phyloP scores from a whole-genome alignment of 2,113 vertebrate species.

The Lophius piscatorius region DNA sequence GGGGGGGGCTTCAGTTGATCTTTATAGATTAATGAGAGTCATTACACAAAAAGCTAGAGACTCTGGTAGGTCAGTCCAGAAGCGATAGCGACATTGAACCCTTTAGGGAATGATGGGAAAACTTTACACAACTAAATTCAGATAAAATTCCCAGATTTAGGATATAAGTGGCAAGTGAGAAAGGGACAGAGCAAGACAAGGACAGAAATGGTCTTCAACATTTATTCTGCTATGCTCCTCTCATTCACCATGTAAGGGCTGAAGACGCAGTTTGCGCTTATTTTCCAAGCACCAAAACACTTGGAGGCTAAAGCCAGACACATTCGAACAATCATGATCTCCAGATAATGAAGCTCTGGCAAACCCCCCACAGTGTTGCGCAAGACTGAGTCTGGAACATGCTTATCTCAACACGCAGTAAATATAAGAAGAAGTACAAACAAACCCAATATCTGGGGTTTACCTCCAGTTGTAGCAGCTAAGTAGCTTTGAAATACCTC shows the following conservation, averaged over 20 bases:
- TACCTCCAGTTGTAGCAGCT: constrained; percentile 28
- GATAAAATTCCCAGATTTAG: constrained; percentile 52
- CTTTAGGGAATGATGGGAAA: constrained; percentile 76
- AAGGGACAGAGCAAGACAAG: not conserved
- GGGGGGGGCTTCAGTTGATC: constrained; percentile 63
- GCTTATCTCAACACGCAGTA: constrained; percentile 26
- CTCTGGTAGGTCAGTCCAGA: constrained; percentile 49
- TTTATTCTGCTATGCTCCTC: constrained; percentile 16
- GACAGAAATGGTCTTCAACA: constrained; percentile 3
- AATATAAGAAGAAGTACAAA: constrained; percentile 44
- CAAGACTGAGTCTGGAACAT: constrained; percentile 13
- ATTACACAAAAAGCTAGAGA: constrained; percentile 67
- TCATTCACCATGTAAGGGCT: constrained; percentile 16
- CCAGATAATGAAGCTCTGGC: not conserved
- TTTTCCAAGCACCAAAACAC: constrained; percentile 19
- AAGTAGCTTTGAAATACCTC: constrained; percentile 31
- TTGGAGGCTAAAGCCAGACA: not conserved
- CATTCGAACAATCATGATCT: not conserved
- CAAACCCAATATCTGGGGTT: constrained; percentile 37
- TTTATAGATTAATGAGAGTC: constrained; percentile 77
- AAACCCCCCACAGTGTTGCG: constrained; percentile 4
- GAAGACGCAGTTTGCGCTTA: constrained; percentile 8
- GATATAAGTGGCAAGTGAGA: constrained; percentile 16
- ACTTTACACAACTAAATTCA: constrained; percentile 59
- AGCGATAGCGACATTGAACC: constrained; percentile 58